These are phyloP conservation scores for Nebria brevicollis DNA, from an alignment of 2,888 invertebrate genomes.

Conservation along the genomic window DNA sequence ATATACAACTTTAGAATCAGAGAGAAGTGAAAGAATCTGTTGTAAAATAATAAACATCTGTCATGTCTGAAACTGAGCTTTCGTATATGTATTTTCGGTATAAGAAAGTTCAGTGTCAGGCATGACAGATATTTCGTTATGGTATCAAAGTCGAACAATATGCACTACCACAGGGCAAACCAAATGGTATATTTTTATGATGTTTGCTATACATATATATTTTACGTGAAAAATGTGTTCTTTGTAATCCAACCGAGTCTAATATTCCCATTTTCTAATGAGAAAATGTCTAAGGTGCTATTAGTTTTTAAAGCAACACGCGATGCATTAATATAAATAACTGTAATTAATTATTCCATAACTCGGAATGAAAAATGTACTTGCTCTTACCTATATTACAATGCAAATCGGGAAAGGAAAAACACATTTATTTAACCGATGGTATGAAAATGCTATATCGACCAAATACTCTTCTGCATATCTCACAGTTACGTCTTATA, in stretches of 20 bases:
- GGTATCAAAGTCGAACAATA: no score
- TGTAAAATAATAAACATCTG: no score
- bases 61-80: no score
- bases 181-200: not conserved
- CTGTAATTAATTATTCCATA: constrained; percentile 12
- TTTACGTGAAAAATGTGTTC: not conserved
- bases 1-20: no score
- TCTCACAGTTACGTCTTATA: no score
- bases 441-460: no score
- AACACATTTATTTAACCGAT: not conserved
- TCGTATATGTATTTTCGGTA: no score
- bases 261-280: constrained; percentile 9
- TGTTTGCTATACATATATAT: not conserved
- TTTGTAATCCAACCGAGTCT: not conserved
- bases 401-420: not conserved
- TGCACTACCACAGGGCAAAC: not conserved
- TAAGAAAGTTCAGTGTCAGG: no score
- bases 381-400: not conserved
- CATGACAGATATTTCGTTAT: no score
- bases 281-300: not conserved
- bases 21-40: no score
- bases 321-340: constrained; percentile 15
- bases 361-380: not conserved
- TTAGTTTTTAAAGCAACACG: constrained; percentile 9
- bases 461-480: no score